Conservation (phyloP, 2,797 vertebrate species). For the Notolabrus celidotus region DNA sequence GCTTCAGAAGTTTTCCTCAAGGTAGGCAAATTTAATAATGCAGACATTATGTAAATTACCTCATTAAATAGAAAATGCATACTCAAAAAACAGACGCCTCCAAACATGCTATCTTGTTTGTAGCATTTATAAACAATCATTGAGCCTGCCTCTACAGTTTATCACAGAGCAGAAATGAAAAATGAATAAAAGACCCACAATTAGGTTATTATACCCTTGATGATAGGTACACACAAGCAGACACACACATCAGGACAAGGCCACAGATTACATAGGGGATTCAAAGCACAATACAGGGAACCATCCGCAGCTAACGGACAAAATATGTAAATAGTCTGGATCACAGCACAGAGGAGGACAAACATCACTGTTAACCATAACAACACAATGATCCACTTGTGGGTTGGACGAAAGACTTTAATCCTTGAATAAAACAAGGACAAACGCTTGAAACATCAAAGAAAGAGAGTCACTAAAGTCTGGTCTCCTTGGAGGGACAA, state of each 20-base stretch:
- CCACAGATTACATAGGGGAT: constrained; percentile 6
- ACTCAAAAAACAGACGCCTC: constrained; percentile 74
- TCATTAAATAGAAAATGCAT: constrained; percentile 88
- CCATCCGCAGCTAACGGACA: background rate
- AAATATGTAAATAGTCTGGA: background rate
- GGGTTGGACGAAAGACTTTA: constrained; percentile 2
- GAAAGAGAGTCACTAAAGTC: background rate
- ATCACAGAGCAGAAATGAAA: constrained; percentile 70
- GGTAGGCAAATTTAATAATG: constrained; percentile 90
- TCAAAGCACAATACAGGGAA: constrained; percentile 10
- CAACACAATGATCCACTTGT: constrained; percentile 1
- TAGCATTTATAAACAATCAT: constrained; percentile 76
- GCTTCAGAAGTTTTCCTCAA: constrained; percentile 89
- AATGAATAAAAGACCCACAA: constrained; percentile 73
- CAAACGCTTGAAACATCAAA: background rate
- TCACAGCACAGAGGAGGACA: background rate
- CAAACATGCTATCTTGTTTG: constrained; percentile 79
- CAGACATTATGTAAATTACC: constrained; percentile 92
- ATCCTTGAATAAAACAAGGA: background rate
- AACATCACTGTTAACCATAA: background rate
- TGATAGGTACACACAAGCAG: constrained; percentile 30
- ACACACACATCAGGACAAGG: constrained; percentile 19
- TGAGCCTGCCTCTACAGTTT: constrained; percentile 67
- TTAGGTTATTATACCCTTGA: constrained; percentile 79
- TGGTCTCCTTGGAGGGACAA: background rate